Percentiles rank a stretch among this genome's conserved stretches.
Evolutionary conservation across 1,140 invertebrate species (phyloP).

Genomic region (Helicorthomorpha holstii): DNA sequence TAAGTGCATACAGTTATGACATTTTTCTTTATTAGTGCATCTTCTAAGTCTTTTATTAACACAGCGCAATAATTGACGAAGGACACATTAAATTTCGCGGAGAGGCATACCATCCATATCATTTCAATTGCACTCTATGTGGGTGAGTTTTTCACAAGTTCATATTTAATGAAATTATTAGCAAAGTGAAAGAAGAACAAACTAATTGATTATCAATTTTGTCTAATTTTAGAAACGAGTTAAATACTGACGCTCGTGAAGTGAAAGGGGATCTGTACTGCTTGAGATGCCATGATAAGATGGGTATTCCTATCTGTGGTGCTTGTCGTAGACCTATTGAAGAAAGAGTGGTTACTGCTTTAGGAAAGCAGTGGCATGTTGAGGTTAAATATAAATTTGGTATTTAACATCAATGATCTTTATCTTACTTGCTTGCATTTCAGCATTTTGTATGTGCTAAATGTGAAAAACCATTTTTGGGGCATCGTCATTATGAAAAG

Average conservation of each 20-base stretch:
- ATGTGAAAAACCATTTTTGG: constrained; percentile 98
- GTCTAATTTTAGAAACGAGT: constrained; percentile 26
- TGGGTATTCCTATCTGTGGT: constrained; percentile 90
- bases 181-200: not conserved
- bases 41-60: constrained; percentile 15
- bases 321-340: constrained; percentile 92
- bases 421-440: too few relatives aligned
- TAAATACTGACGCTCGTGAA: constrained; percentile 74
- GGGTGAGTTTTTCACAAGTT: constrained; percentile 27
- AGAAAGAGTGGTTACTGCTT: constrained; percentile 85
- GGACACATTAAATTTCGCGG: constrained; percentile 88
- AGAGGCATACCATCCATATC: constrained; percentile 97
- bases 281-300: constrained; percentile 95
- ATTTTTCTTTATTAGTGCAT: not conserved
- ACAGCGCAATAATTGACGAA: constrained; percentile 84
- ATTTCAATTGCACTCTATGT: constrained; percentile 93
- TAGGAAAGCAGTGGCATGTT: constrained; percentile 99
- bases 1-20: constrained; percentile 33
- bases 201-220: not conserved
- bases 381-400: constrained; percentile 41
- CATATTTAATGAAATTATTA: not conserved
- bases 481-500: constrained; percentile 97
- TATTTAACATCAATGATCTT: constrained; percentile 6
- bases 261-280: constrained; percentile 93
- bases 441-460: constrained; percentile 98